Evolutionary conservation across 1,140 invertebrate genomes (phyloP), one percentile per base, ranked within the genome.

Genomic region (Scaptomyza pallida): DNA sequence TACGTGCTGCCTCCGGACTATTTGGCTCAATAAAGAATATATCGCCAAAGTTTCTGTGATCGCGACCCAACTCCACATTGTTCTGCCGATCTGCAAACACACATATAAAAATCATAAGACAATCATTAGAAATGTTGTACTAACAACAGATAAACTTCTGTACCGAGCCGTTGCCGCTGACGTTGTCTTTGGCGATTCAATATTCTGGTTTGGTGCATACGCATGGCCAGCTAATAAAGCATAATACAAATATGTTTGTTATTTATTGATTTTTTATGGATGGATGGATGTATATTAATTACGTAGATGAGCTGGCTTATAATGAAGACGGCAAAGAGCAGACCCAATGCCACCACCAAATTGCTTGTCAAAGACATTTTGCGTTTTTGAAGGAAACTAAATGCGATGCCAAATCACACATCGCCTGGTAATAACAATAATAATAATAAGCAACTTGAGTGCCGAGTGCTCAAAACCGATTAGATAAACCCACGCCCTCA

Each of bases 1-100:
- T 90, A 44, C 89, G 85, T 16, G 80, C 83, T 2, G 89, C 81
- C 44, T 90, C 89, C 19, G 60, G 75, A 35, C 80, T 78, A 21
- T 72, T 82, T 0, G 89, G 89, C 33, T 90, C 89, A 17, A 90
- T 83, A 19, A 78, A 90, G 63, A 81, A 90, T 40, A 90, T 89
- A 16, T 90, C 89, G 6, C 73, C 71, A 57, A 64, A 90, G 16
- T 78, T 81, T 35, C 69, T 83, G 17, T 61, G 48, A 5, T 70
- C 52, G 3, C 69, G 61, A 16, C 85, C 89, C 10, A 88, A 57
- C 6, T 83, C 79, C 12, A 72, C 69, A 67, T 74, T 89, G 4
- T 74, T 86, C 21, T 90, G 89, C 2, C 85, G 89, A 63, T 90
- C 89, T 90, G 54, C 0, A 89, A 89, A n/a, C n/a, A n/a, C n/a